Evolutionary conservation across 2,113 vertebrate genomes (phyloP), one percentile per base, ranked within the genome.

Genomic region (Pseudorhombus dupliciocellatus): DNA sequence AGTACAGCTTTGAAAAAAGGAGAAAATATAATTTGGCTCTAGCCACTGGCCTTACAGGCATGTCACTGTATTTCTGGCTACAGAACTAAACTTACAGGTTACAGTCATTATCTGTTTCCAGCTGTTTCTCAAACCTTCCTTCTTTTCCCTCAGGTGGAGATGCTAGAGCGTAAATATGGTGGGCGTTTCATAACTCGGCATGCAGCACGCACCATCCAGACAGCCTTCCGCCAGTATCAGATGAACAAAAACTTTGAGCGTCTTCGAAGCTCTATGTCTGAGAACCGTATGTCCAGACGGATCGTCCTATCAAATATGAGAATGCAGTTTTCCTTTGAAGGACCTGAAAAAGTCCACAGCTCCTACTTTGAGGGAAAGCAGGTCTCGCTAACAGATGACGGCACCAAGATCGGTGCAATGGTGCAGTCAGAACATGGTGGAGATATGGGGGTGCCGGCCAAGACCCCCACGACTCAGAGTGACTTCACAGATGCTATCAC

Each of bases 241-340:
- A 99, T 99, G 97, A 98, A 99, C 94, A 98, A 98, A 86, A 98
- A 99, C 84, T 98, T 98, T 60, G 97, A 98, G 91, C 95, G 97
- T 31, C 95, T 99, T 24, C 89, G 97, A 84, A 98, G 97, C 94
- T 99, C 96, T 94, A 98, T 99, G 97, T 99, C 97, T 0, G 97
- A 99, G 89, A 99, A 96, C 91, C 97, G 96, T 75, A 98, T 98
- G 97, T 99, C 97, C 30, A 94, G 97, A 82, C 95, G 97, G 50
- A 99, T 99, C 11, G 97, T 98, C 76, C 91, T 99, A 69, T 98
- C 97, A 95, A 98, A 98, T 94, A 99, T 98, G 97, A 96, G 97
- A 93, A 97, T 99, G 96, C 97, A 98, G 96, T 97, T 99, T 94
- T 99, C 97, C 69, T 98, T 98, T 81, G 97, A 99, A 95, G 97